Percentiles rank a stretch among this genome's conserved stretches.
Evolutionary conservation across 2,797 vertebrate genomes (phyloP).

Genomic region (Myripristis murdjan): DNA sequence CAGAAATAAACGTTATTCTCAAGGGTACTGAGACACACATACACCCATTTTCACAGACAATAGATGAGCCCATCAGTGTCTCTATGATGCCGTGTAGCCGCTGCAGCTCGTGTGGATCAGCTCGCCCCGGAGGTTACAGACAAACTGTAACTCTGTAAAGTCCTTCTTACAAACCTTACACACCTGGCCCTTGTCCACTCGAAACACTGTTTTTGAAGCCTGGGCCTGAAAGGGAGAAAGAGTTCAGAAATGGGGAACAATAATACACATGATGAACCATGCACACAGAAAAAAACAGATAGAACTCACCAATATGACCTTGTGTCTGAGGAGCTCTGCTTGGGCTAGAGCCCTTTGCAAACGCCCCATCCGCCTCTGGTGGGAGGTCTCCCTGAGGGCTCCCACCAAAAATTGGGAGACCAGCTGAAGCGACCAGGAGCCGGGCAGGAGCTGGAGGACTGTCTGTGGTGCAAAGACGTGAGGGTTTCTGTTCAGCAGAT

Average conservation of each 20-base stretch:
- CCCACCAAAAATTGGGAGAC: conserved; percentile 71
- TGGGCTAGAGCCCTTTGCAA: conserved; percentile 73
- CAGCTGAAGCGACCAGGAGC: conserved; percentile 80
- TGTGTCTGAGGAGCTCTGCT: conserved; percentile 73
- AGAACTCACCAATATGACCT: conserved; percentile 74
- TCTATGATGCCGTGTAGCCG: conserved; percentile 14
- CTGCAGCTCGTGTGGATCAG: conserved; percentile 75
- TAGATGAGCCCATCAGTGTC: background rate
- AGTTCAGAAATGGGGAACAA: conserved; percentile 9
- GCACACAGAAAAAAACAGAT: background rate
- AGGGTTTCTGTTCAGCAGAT: conserved; percentile 77
- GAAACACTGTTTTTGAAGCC: conserved; percentile 66
- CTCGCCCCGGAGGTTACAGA: conserved; percentile 64
- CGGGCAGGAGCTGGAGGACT: conserved; percentile 76
- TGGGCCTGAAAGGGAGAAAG: conserved; percentile 69
- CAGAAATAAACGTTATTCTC: conserved; percentile 47
- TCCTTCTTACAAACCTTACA: conserved; percentile 71
- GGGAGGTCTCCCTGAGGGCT: conserved; percentile 74
- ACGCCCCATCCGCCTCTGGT: conserved; percentile 72
- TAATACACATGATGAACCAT: conserved; percentile 7
- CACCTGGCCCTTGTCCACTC: conserved; percentile 63
- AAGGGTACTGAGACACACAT: conserved; percentile 21
- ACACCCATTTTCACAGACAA: conserved; percentile 14
- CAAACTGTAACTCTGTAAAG: conserved; percentile 71
- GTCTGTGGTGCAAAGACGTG: conserved; percentile 55